These are phyloP conservation scores for Mylabris phalerata DNA, from an alignment of 1,140 invertebrate species.

Conservation along the genomic window DNA sequence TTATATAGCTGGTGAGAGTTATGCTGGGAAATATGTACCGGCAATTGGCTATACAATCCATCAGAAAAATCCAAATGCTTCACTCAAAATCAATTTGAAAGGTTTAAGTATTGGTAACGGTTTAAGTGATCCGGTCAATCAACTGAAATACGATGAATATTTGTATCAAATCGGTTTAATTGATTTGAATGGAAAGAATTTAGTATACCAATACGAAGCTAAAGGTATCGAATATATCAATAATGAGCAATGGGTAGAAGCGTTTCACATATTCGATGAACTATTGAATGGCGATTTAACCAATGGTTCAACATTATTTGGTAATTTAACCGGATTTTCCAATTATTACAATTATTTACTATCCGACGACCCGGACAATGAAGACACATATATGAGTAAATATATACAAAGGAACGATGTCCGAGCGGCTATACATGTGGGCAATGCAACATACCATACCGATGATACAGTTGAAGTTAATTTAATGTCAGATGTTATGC, in stretches of 20 bases:
- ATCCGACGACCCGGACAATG: constrained; percentile 10
- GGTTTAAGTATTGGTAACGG: constrained; percentile 80
- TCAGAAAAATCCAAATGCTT: constrained; percentile 52
- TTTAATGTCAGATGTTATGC: constrained; percentile 73
- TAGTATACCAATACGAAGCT: constrained; percentile 53
- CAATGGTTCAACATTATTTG: constrained; percentile 49
- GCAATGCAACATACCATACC: constrained; percentile 45
- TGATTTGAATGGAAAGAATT: constrained; percentile 51
- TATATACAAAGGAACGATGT: too few species aligned
- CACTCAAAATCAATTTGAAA: constrained; percentile 58
- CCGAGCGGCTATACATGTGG: constrained; percentile 46
- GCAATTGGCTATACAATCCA: constrained; percentile 69
- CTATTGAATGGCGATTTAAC: constrained; percentile 54
- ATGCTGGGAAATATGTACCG: constrained; percentile 77
- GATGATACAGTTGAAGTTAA: constrained; percentile 55
- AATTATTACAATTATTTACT: too few species aligned
- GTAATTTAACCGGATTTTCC: constrained; percentile 58
- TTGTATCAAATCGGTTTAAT: constrained; percentile 70
- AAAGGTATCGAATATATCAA: constrained; percentile 50
- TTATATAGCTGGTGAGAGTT: constrained; percentile 78
- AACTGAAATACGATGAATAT: constrained; percentile 64
- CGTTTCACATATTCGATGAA: constrained; percentile 58
- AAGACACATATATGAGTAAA: too few species aligned
- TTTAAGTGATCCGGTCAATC: constrained; percentile 69
- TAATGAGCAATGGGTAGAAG: constrained; percentile 50